These are phyloP conservation scores for Lepidonotus clava DNA, from an alignment of 2,888 invertebrate species.

Conservation along the genomic window DNA sequence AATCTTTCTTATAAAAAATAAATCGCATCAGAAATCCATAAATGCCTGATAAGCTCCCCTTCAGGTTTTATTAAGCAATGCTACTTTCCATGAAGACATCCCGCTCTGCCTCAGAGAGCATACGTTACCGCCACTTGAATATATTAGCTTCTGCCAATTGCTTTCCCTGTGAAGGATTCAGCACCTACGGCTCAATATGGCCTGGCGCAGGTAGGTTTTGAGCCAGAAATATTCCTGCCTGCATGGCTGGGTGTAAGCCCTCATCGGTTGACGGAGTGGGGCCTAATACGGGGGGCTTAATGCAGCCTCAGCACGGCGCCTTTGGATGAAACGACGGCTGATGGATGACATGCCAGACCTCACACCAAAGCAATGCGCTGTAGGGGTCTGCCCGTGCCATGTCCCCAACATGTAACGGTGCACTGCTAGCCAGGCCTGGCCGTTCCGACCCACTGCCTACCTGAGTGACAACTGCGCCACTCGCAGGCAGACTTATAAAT, in stretches of 20 bases:
- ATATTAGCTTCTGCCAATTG: no score
- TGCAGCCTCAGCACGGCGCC: background rate
- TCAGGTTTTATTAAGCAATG: no score
- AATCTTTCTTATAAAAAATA: no score
- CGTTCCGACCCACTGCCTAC: background rate
- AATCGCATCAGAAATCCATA: no score
- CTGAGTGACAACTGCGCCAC: background rate
- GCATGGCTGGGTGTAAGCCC: background rate
- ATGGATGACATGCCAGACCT: background rate
- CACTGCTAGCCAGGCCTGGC: background rate
- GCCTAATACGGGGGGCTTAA: conserved; percentile 16
- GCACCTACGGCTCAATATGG: no score
- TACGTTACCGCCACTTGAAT: no score
- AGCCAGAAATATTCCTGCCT: background rate
- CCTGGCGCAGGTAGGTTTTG: no score
- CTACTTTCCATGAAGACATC: no score
- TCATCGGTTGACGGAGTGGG: background rate
- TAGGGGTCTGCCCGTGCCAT: background rate
- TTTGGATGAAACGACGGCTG: conserved; percentile 12
- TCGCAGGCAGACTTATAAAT: no score
- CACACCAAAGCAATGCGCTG: background rate
- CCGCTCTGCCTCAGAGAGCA: no score
- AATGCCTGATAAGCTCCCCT: no score
- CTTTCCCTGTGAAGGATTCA: no score
- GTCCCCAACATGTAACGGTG: background rate